A percentile compares a stretch with the other conserved stretches of the same genome.
Evolutionary conservation across 2,113 vertebrate genomes (phyloP).

Genomic region (Atherinomorus stipes): DNA sequence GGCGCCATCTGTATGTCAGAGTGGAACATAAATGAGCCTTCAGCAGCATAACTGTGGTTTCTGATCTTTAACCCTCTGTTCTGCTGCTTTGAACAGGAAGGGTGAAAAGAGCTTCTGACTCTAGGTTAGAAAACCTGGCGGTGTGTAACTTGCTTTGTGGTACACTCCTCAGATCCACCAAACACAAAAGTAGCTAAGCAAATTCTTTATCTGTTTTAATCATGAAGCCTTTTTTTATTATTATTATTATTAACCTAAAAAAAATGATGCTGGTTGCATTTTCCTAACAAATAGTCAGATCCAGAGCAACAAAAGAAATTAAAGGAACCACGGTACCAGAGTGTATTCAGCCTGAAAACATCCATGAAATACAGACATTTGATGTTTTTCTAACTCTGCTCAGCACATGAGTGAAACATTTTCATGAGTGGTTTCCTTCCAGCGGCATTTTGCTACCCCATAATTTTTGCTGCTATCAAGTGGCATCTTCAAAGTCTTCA

Average conservation of each 20-base stretch:
- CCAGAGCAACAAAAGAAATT: neutral
- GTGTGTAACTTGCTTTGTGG: neutral
- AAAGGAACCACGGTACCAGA: neutral
- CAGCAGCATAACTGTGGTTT: too few relatives aligned
- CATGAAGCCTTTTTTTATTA: neutral
- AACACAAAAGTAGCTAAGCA: neutral
- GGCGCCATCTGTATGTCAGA: too few relatives aligned
- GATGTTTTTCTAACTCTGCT: conserved; percentile 11
- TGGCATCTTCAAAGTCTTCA: conserved; percentile 32
- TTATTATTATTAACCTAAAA: neutral
- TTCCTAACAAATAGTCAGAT: neutral
- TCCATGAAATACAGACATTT: conserved; percentile 14
- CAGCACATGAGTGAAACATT: conserved; percentile 25
- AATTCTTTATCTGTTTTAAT: neutral
- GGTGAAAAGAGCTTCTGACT: too few relatives aligned
- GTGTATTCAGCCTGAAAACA: neutral
- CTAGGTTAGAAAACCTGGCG: too few relatives aligned
- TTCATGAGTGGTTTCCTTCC: conserved; percentile 16
- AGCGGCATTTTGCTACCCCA: neutral
- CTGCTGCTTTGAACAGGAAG: too few relatives aligned
- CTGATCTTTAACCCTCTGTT: too few relatives aligned
- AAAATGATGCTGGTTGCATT: neutral
- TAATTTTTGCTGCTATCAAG: conserved; percentile 11
- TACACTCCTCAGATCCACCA: neutral
- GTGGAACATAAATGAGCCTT: too few relatives aligned